phyloP scores from a whole-genome alignment of 2,797 vertebrate genomes.

The Platalea minor region DNA sequence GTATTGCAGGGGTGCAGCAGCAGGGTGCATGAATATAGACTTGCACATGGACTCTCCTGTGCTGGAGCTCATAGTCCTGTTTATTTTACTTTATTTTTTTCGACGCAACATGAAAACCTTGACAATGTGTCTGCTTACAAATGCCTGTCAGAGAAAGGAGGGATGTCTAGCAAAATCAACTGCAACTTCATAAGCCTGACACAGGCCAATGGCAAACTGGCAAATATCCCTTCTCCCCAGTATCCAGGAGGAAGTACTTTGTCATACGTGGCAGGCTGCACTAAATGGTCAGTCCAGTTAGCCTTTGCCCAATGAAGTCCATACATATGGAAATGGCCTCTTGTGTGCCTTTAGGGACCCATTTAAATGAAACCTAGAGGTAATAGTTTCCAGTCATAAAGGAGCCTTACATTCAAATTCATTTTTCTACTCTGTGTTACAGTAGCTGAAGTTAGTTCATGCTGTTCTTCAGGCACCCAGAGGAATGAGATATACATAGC shows the following conservation, averaged over 20 bases:
- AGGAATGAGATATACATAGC: neutral
- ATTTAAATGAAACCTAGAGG: neutral
- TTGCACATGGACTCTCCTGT: neutral
- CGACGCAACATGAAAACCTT: neutral
- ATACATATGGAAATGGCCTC: neutral
- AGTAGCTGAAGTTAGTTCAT: conserved; percentile 12
- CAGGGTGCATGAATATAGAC: neutral
- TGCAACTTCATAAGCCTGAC: neutral
- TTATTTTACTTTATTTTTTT: neutral
- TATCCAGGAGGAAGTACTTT: neutral
- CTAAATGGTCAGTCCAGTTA: neutral
- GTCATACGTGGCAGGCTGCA: neutral
- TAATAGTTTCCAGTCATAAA: conserved; percentile 48
- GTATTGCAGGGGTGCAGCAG: neutral
- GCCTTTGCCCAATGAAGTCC: neutral
- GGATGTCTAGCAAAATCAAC: neutral
- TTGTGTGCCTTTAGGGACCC: conserved; percentile 1
- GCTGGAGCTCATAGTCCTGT: neutral
- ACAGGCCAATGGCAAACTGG: neutral
- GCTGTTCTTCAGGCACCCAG: neutral
- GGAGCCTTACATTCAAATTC: neutral
- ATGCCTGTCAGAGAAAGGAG: neutral
- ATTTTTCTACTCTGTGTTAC: neutral
- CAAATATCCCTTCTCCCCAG: neutral
- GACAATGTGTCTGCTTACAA: neutral